Percentiles rank a stretch among this genome's conserved stretches.
phyloP scores from a whole-genome alignment of 1,140 invertebrate species.

The Leptinotarsa texana region DNA sequence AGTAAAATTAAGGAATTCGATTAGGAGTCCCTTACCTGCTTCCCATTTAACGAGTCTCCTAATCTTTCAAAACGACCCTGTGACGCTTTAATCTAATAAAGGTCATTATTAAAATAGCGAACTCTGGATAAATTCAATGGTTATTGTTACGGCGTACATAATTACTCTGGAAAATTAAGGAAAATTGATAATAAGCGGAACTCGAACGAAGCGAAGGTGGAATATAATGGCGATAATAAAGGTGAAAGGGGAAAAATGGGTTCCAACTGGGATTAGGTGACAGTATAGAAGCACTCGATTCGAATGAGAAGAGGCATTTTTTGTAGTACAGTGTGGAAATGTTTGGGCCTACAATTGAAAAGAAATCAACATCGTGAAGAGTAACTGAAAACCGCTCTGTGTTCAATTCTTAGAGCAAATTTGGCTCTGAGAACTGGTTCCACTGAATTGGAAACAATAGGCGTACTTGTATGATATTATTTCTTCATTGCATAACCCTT shows the following conservation, averaged over 20 bases:
- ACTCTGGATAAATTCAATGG: conserved; percentile 50
- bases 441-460: too few relatives aligned
- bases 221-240: conserved; percentile 50
- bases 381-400: too few relatives aligned
- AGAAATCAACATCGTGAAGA: too few relatives aligned
- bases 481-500: too few relatives aligned
- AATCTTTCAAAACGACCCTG: conserved; percentile 51
- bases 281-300: conserved; percentile 7
- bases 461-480: too few relatives aligned
- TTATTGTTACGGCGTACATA: conserved; percentile 50
- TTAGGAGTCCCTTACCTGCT: conserved; percentile 44
- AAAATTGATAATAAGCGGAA: conserved; percentile 49
- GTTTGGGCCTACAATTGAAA: too few relatives aligned
- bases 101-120: conserved; percentile 52
- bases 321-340: too few relatives aligned
- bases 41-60: conserved; percentile 43
- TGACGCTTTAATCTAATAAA: conserved; percentile 52
- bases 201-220: conserved; percentile 39
- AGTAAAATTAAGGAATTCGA: conserved; percentile 46
- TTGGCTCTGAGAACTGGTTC: too few relatives aligned
- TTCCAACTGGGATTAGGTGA: conserved; percentile 5
- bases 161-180: conserved; percentile 49
- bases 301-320: not conserved
- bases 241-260: conserved; percentile 41
- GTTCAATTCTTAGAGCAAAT: too few relatives aligned